phyloP scores from a whole-genome alignment of 1,140 invertebrate genomes.

The Drosophila kikkawai region DNA sequence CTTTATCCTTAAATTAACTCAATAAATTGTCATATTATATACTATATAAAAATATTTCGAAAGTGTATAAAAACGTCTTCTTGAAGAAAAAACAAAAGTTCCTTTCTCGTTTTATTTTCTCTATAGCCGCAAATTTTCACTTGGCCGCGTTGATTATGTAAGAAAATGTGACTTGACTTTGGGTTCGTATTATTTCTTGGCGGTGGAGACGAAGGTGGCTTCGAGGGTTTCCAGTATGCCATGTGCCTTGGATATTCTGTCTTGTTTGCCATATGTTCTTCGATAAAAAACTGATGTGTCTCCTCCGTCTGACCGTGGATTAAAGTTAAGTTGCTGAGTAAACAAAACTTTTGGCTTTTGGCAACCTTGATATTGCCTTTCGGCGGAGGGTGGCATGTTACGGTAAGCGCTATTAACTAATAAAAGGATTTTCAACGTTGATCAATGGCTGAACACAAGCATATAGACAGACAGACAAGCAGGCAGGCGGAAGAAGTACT shows the following conservation, averaged over 20 bases:
- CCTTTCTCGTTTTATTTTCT: slow-evolving; percentile 14
- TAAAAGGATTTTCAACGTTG: slow-evolving; percentile 53
- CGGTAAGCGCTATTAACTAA: slow-evolving; percentile 65
- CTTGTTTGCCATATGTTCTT: slow-evolving; percentile 55
- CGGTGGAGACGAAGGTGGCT: background rate
- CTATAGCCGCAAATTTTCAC: slow-evolving; percentile 36
- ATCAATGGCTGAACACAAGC: slow-evolving; percentile 54
- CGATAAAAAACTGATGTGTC: slow-evolving; percentile 69
- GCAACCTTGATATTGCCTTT: slow-evolving; percentile 56
- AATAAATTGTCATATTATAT: too few relatives aligned
- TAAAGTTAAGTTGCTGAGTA: slow-evolving; percentile 68
- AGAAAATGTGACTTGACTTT: slow-evolving; percentile 70
- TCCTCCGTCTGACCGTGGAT: slow-evolving; percentile 59
- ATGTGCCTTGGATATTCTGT: slow-evolving; percentile 57
- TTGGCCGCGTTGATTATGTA: slow-evolving; percentile 60
- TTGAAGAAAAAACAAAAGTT: background rate
- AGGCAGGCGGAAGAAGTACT: slow-evolving; percentile 9
- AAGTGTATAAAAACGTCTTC: background rate
- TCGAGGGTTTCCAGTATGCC: slow-evolving; percentile 6
- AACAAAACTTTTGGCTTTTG: slow-evolving; percentile 51
- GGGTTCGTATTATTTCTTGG: background rate
- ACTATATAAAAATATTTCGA: too few relatives aligned
- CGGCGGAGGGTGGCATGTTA: slow-evolving; percentile 39
- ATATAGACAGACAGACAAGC: background rate
- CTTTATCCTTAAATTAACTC: too few relatives aligned